Evolutionary conservation across 2,797 vertebrate genomes (phyloP), one percentile per base, ranked within the genome.

Genomic region (Molossus alvarezi): DNA sequence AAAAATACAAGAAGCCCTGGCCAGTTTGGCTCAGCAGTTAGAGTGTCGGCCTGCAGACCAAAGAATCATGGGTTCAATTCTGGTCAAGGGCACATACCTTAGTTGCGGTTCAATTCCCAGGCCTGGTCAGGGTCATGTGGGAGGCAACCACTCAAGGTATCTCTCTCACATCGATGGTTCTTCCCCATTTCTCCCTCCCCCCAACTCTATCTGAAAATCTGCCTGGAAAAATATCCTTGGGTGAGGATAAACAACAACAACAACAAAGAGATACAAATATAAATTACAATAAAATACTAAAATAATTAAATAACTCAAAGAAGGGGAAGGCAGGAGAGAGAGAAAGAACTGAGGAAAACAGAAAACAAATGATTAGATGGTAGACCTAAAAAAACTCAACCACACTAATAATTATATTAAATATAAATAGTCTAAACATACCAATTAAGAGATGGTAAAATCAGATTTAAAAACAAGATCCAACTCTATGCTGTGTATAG

Each of bases 211-310:
- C 41, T 45, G 41, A 45, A 45, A 45, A 45, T 45, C 41, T 5
- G 6, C 33, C 33, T 45, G 41, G 41, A 45, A 45, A 45, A 45
- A 45, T 45, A 45, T 6, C 41, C 41, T 45, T 45, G 41, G 41
- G 41, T 45, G 41, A 45, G 41, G 41, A 45, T 45, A 45, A 45
- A 45, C 4, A 45, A 45, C 4, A 45, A 45, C 41, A 45, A 45
- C 41, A 45, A 45, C 41, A 45, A 45, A 45, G 41, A 73, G 13
- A 84, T 67, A 87, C 29, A 94, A 90, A 93, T 14, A 88, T 15
- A 88, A 62, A 91, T 71, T 86, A 80, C 88, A 77, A 71, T 67
- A 9, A 93, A 88, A 93, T 72, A 75, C 15, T 85, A 81, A 57
- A 15, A 62, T 93, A 53, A 23, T 21, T 48, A 57, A 51, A 58